Conservation (phyloP, 1,140 invertebrate genomes). For the Sitophilus oryzae region DNA sequence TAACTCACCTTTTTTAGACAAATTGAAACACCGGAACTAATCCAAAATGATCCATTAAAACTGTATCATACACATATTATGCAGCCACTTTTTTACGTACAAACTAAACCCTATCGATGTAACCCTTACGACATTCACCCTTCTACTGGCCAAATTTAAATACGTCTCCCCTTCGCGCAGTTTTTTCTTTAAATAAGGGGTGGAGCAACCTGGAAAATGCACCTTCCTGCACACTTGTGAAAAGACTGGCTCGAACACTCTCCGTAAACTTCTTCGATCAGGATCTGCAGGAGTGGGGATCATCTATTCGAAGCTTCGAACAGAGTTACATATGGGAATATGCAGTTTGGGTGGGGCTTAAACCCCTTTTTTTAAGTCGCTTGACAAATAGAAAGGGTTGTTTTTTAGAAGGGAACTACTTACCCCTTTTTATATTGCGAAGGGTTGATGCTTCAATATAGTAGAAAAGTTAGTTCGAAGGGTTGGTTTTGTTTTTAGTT, state of each 20-base stretch:
- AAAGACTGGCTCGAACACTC: constrained; percentile 5
- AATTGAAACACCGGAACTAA: too few relatives aligned
- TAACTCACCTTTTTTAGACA: too few relatives aligned
- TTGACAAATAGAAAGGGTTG: constrained; percentile 3
- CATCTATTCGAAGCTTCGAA: background rate
- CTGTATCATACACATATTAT: background rate
- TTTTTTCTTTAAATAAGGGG: constrained; percentile 8
- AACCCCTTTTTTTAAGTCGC: constrained; percentile 12
- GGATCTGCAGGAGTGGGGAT: constrained; percentile 1
- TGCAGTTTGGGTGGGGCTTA: constrained; percentile 1
- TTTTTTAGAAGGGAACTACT: constrained; percentile 10
- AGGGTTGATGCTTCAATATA: too few relatives aligned
- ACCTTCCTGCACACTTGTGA: background rate
- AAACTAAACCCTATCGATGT: background rate
- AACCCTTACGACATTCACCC: background rate
- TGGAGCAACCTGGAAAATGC: background rate
- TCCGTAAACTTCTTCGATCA: background rate
- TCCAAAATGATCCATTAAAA: background rate
- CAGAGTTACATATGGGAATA: constrained; percentile 6
- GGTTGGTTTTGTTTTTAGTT: too few relatives aligned
- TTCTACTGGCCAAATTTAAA: constrained; percentile 7
- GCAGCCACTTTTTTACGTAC: background rate
- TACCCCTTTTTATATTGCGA: constrained; percentile 5
- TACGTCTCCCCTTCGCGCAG: background rate
- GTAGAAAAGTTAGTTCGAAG: too few relatives aligned